Evolutionary conservation across 1,140 invertebrate species (phyloP), one percentile per base, ranked within the genome.

Genomic region (Neodiprion virginianus): DNA sequence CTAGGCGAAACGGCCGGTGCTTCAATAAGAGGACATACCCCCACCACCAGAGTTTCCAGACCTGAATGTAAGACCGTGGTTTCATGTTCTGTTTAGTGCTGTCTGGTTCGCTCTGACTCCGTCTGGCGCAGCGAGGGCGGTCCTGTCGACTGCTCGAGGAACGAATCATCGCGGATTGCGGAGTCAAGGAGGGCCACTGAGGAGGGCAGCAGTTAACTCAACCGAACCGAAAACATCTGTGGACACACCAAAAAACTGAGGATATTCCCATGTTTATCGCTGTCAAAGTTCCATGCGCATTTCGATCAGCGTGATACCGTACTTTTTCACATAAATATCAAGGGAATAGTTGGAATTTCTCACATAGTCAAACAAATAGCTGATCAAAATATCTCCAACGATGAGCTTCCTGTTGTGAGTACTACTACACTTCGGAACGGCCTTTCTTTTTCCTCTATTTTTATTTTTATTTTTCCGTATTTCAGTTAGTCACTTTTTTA

Each of bases 361-460:
- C 28, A 40, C 28, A 40, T 40, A 40, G 28, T 40, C 28, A 40
- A 40, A 40, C 28, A 40, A 61, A 61, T 17, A 14, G 53, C n/a
- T 17, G 53, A 61, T 14, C 11, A 61, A 61, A 12, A 61, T 61
- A 12, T 61, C 11, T 61, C 53, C 53, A 61, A 61, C 53, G 53
- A 61, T 61, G 53, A 61, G 53, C 53, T 61, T 61, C 53, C 53
- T 61, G 53, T 61, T 61, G 53, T 61, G 53, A 61, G 53, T 61
- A 61, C 53, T 61, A 40, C 28, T 40, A 12, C 11, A 61, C n/a
- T 61, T 61, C 0, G n/a, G 11, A 61, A 17, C 11, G 53, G 4
- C n/a, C 7, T 61, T 61, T 40, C 28, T 61, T 61, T 61, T 61
- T 17, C 11, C n/a, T 17, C 53, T 61, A 12, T 61, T 61, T 14